Conservation (phyloP, 1,140 invertebrate genomes). For the Dolichoris vasculosae region DNA sequence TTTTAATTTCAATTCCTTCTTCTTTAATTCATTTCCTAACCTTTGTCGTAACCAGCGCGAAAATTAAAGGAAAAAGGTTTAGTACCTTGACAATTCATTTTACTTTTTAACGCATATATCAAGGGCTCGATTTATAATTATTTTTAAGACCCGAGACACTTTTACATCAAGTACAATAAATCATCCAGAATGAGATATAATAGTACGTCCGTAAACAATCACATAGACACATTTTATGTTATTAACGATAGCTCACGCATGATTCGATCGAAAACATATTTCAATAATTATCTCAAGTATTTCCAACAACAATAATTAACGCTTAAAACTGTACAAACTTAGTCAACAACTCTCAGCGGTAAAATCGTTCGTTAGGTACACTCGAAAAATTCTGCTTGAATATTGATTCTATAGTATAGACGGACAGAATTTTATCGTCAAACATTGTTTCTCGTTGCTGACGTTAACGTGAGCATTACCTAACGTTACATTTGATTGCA, state of each 20-base stretch:
- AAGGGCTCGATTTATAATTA: conserved; percentile 26
- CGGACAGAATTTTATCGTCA: conserved; percentile 35
- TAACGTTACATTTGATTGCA: conserved; percentile 62
- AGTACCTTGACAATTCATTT: conserved; percentile 35
- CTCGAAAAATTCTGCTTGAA: conserved; percentile 43
- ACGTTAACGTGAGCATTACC: conserved; percentile 58
- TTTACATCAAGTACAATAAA: conserved; percentile 49
- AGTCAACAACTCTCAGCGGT: conserved; percentile 70
- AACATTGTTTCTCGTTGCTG: conserved; percentile 17
- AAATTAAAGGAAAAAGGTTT: conserved; percentile 41
- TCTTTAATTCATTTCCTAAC: conserved; percentile 30
- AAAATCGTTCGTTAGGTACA: conserved; percentile 69
- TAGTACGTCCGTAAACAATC: conserved; percentile 53
- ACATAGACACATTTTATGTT: conserved; percentile 54
- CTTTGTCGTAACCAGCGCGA: conserved; percentile 40
- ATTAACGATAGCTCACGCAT: conserved; percentile 51
- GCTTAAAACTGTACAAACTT: conserved; percentile 69
- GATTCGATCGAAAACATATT: conserved; percentile 51
- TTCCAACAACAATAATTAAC: conserved; percentile 67
- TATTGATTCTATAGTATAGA: conserved; percentile 44
- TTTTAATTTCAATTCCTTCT: conserved; percentile 37
- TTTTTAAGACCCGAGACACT: conserved; percentile 15
- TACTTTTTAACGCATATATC: conserved; percentile 15
- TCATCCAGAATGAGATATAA: conserved; percentile 48
- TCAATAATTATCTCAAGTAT: conserved; percentile 51